Conservation (phyloP, 1,140 invertebrate genomes). For the Formica selysi region DNA sequence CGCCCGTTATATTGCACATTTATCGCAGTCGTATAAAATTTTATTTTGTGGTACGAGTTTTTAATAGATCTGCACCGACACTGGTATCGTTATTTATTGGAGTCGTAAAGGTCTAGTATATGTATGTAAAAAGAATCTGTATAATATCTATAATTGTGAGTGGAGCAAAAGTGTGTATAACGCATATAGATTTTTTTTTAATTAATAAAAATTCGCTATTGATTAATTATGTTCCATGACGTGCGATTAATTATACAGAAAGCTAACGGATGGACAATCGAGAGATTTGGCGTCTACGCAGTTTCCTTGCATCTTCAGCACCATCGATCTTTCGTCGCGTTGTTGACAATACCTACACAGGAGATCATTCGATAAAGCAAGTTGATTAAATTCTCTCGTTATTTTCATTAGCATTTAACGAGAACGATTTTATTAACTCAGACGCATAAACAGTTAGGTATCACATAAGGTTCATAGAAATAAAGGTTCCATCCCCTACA, state of each 20-base stretch:
- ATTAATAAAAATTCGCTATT: not conserved
- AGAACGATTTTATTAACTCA: not conserved
- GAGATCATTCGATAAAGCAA: slow-evolving; percentile 41
- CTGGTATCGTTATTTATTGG: slow-evolving; percentile 24
- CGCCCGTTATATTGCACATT: slow-evolving; percentile 38
- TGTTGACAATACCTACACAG: not conserved
- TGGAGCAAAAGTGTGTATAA: not conserved
- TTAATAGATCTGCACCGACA: slow-evolving; percentile 11
- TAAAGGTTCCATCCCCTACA: not conserved
- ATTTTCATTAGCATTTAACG: slow-evolving; percentile 20
- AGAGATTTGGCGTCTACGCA: slow-evolving; percentile 34
- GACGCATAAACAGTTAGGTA: not conserved
- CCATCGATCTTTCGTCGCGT: slow-evolving; percentile 5
- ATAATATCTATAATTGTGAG: not conserved
- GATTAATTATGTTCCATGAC: not conserved
- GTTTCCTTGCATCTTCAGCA: not conserved
- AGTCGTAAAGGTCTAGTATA: not conserved
- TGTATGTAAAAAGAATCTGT: slow-evolving; percentile 16
- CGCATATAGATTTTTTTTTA: not conserved
- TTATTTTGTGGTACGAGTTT: not conserved
- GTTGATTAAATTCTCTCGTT: not conserved
- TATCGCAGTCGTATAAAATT: slow-evolving; percentile 35
- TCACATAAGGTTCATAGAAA: not conserved
- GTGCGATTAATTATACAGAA: slow-evolving; percentile 48
- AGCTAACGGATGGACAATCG: slow-evolving; percentile 16